A percentile compares a stretch with the other conserved stretches of the same genome.
These are phyloP conservation scores for Caerostris darwini DNA, from an alignment of 1,140 invertebrate species.

Conservation along the genomic window DNA sequence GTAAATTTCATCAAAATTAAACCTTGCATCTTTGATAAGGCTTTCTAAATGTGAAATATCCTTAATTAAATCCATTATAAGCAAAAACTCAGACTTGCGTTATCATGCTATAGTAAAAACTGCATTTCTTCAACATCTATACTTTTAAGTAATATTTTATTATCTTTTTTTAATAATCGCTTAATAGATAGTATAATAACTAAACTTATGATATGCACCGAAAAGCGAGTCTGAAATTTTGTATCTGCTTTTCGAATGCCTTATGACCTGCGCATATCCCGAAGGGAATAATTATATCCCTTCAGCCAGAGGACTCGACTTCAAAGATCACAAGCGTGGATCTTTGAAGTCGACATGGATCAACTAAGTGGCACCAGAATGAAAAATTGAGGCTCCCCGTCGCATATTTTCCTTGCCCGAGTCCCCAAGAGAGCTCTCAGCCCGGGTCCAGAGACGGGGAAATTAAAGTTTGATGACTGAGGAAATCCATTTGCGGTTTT, in stretches of 20 bases:
- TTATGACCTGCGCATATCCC: background rate
- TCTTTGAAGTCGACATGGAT: conserved; percentile 24
- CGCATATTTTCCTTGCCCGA: background rate
- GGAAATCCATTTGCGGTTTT: conserved; percentile 76
- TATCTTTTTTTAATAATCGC: no score
- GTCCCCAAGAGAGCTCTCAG: background rate
- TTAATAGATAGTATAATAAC: no score
- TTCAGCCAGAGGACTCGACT: background rate
- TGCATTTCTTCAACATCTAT: no score
- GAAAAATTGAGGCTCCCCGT: conserved; percentile 10
- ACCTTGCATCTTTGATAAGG: no score
- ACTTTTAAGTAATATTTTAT: no score
- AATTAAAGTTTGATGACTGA: conserved; percentile 76
- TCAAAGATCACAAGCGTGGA: background rate
- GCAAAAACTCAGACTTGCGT: no score
- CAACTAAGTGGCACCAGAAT: conserved; percentile 32
- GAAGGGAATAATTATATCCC: background rate
- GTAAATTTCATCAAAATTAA: no score
- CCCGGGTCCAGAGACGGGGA: conserved; percentile 17
- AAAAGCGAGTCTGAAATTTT: background rate
- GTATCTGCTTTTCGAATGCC: background rate
- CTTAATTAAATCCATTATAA: no score
- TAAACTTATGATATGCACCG: no score
- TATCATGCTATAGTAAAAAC: no score
- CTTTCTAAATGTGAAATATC: no score